Evolutionary conservation across 2,888 invertebrate species (phyloP), one percentile per base, ranked within the genome.

Genomic region (Tenodera sinensis): DNA sequence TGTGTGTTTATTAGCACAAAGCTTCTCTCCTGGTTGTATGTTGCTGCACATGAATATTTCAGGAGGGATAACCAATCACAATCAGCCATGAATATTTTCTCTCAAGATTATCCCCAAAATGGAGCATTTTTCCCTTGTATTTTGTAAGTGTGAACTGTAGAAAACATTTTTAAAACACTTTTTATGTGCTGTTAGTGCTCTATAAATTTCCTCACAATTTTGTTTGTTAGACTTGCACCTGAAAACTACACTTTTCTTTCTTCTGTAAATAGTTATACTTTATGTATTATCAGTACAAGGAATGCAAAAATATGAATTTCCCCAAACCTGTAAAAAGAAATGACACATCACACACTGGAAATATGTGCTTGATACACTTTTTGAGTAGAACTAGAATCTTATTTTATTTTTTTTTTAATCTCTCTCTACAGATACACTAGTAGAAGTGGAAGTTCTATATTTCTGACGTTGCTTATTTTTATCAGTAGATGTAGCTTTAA

Each of bases 401-500:
- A 25, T 71, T 71, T 71, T 71, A 20, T 71, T 71, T 71, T 71
- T 71, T 71, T 71, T 71, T 71, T 71, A 71, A 71, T 71, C 42
- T 87, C 82, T 87, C 83, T 42, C 83, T 83, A 34, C 83, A 87
- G 34, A n/a, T n/a, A 83, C 87, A 83, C 34, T 87, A 87, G 87
- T 87, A 87, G 82, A 87, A 87, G 87, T 83, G 83, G 83, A 87
- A 71, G 42, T 87, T 87, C 87, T 87, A 34, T 87, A 87, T 87
- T 87, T 87, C 87, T 87, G 87, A 87, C 83, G 34, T 89, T 87
- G 89, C 89, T 90, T 90, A 88, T 89, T 89, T 90, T 84, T n/a
- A 89, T 88, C 89, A 89, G 91, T 91, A 91, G 91, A 90, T 91
- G 90, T 91, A 91, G 91, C 91, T 90, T 91, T 91, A 91, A 91